phyloP scores from a whole-genome alignment of 2,888 invertebrate genomes.

The Latrodectus hesperus region DNA sequence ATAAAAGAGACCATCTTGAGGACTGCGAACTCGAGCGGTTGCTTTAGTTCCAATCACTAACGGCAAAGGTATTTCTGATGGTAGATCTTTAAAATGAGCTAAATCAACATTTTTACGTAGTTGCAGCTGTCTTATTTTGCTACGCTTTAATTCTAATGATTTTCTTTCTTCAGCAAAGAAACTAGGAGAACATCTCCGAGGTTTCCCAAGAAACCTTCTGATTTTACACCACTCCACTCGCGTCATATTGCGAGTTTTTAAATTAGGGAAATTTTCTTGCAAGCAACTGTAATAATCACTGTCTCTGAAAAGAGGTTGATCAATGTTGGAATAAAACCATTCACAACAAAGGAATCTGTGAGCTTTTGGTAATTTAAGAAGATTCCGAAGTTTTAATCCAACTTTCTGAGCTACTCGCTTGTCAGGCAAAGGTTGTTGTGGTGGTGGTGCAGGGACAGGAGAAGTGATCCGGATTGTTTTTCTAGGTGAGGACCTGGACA shows the following conservation, averaged over 20 bases:
- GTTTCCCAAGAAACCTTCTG: slow-evolving; percentile 96
- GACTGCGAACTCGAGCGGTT: slow-evolving; percentile 88
- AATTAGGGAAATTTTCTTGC: slow-evolving; percentile 92
- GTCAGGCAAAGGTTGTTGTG: slow-evolving; percentile 77
- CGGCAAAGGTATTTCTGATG: slow-evolving; percentile 94
- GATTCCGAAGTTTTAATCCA: slow-evolving; percentile 89
- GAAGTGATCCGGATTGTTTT: slow-evolving; percentile 74
- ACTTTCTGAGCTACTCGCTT: slow-evolving; percentile 91
- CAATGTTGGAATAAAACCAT: slow-evolving; percentile 99
- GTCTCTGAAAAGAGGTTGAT: slow-evolving; percentile 92
- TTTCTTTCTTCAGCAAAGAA: slow-evolving; percentile 96
- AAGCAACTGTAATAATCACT: slow-evolving; percentile 97
- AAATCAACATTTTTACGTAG: slow-evolving; percentile 86
- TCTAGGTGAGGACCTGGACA: slow-evolving; percentile 82
- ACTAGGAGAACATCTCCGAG: slow-evolving; percentile 82
- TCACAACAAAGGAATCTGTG: slow-evolving; percentile 99
- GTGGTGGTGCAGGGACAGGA: slow-evolving; percentile 53
- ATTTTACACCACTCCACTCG: slow-evolving; percentile 97
- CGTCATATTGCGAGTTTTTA: slow-evolving; percentile 88
- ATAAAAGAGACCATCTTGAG: slow-evolving; percentile 96
- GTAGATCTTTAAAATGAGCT: slow-evolving; percentile 88
- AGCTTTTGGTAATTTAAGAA: slow-evolving; percentile 97
- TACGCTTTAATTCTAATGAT: slow-evolving; percentile 91
- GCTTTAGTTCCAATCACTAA: slow-evolving; percentile 95
- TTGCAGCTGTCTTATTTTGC: slow-evolving; percentile 93